A percentile compares a stretch with the other conserved stretches of the same genome.
These are phyloP conservation scores for Eleginops maclovinus DNA, from an alignment of 2,113 vertebrate genomes.

Conservation along the genomic window DNA sequence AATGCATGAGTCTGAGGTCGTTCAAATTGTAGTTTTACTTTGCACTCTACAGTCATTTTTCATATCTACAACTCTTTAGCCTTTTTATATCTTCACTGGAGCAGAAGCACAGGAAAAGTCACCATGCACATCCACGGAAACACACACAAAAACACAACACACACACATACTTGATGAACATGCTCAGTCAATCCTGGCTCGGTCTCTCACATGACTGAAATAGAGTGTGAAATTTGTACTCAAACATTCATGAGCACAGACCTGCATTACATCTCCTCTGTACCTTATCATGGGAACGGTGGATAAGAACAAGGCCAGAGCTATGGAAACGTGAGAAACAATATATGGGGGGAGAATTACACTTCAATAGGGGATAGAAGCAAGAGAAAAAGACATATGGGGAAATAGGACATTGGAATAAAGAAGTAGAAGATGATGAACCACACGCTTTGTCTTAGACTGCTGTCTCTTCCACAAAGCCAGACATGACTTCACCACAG, in stretches of 20 bases:
- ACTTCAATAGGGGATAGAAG: conserved; percentile 2
- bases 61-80: not conserved
- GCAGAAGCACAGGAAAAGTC: not conserved
- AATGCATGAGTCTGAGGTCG: not conserved
- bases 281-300: conserved; percentile 17
- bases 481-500: conserved; percentile 71
- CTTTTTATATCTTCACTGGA: not conserved
- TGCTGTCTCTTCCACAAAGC: conserved; percentile 42
- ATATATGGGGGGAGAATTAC: not conserved
- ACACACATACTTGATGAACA: conserved; percentile 19
- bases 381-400: not conserved
- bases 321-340: conserved; percentile 5
- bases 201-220: conserved; percentile 65
- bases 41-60: not conserved
- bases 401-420: conserved; percentile 9
- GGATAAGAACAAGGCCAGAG: conserved; percentile 33
- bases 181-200: conserved; percentile 35
- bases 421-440: not conserved
- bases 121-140: not conserved
- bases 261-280: conserved; percentile 68
- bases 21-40: not conserved
- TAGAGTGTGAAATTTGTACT: conserved; percentile 78
- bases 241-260: conserved; percentile 75
- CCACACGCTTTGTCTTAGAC: conserved; percentile 21
- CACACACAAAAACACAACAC: not conserved